Evolutionary conservation across 1,140 invertebrate genomes (phyloP).

Genomic region (Pentalonia nigronervosa): DNA sequence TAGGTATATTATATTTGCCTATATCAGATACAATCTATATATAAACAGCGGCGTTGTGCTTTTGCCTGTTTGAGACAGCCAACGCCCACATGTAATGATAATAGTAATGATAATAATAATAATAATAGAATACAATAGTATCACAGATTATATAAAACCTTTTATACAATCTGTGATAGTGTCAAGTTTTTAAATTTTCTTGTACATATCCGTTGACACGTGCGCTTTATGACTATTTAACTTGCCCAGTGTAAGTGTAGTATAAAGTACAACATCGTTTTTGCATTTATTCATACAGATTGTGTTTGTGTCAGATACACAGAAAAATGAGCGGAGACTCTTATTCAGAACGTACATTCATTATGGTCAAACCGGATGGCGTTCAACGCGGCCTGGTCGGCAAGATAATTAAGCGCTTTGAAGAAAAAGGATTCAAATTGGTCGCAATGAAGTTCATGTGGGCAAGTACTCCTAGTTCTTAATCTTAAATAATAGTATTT

Average conservation of each 20-base stretch:
- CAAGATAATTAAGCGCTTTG: constrained; percentile 95
- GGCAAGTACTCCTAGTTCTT: constrained; percentile 68
- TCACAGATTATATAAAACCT: too few species aligned
- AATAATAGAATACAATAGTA: too few species aligned
- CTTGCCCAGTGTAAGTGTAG: not conserved
- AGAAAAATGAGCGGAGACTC: constrained; percentile 62
- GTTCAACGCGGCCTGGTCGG: constrained; percentile 96
- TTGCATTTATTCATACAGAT: not conserved
- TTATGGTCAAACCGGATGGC: constrained; percentile 97
- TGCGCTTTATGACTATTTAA: not conserved
- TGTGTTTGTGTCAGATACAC: not conserved
- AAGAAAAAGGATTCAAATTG: constrained; percentile 96
- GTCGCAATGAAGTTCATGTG: constrained; percentile 93
- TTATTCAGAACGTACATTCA: constrained; percentile 90
- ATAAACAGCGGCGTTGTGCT: not conserved
- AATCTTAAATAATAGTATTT: not conserved
- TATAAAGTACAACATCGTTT: not conserved
- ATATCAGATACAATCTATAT: not conserved
- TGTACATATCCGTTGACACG: too few species aligned
- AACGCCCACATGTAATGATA: not conserved
- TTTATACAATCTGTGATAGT: too few species aligned
- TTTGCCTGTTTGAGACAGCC: not conserved
- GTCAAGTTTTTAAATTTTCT: not conserved
- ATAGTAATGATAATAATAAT: not conserved
- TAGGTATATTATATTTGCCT: not conserved